Evolutionary conservation across 2,888 invertebrate species (phyloP), one percentile per base, ranked within the genome.

Genomic region (Tubiluchus corallicola): DNA sequence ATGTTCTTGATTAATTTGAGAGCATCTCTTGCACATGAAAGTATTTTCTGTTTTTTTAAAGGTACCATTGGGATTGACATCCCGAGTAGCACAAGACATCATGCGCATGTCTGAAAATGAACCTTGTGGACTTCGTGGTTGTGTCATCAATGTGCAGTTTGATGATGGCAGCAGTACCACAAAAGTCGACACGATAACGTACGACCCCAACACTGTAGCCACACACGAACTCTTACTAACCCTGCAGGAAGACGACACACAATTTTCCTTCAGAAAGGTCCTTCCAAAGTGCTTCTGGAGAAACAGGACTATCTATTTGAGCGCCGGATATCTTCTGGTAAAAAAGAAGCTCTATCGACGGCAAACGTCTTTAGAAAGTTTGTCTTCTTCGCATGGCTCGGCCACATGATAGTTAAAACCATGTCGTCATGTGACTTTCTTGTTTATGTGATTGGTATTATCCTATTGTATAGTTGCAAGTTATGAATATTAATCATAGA

Each of bases 261-360:
- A 81, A 60, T 87, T 66, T 81, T 87, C 67, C 72, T 87, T 18
- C 50, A 52, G 46, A 54, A 52, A 51, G 50, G 56, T 52, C 55
- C 56, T 54, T 63, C 63, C 47, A 71, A 83, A 83, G 73, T 84
- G 83, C 65, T 70, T 84, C 57, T 79, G 82, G 53, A 75, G 80
- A 66, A 76, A 81, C 67, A 79, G 80, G 64, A 82, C 83, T 54
- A 78, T 87, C 60, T 77, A 85, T 68, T 80, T 87, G 65, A 82
- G 83, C 70, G 78, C 79, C 57, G 80, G 79, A 62, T 88, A 83
- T 71, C 77, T 77, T 60, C 71, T 88, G 68, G 81, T 79, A 65
- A 88, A 88, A 73, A 83, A 82, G 67, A 87, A 87, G 69, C 71
- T 88, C 56, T 87, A 85, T 72, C 73, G 82, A n/a, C n/a, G n/a